phyloP scores from a whole-genome alignment of 2,113 vertebrate species.

The Podarcis muralis region DNA sequence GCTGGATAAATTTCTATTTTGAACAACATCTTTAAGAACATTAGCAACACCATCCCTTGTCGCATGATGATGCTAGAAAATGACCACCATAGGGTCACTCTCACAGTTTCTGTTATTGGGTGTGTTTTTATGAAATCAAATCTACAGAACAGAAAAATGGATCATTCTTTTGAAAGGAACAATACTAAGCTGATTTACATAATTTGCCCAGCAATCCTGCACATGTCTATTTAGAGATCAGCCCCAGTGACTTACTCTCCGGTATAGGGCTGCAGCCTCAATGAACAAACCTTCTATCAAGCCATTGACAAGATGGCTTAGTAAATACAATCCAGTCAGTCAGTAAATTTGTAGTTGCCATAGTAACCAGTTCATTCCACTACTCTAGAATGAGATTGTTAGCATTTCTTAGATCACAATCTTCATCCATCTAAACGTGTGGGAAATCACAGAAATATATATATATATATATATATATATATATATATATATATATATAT shows the following conservation, averaged over 20 bases:
- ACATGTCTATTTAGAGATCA: too few species aligned
- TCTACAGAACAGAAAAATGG: not conserved
- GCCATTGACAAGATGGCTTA: not conserved
- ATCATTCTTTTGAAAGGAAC: not conserved
- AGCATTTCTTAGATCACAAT: not conserved
- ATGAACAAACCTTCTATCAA: not conserved
- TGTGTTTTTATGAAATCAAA: not conserved
- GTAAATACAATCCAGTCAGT: not conserved
- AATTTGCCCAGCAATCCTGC: not conserved
- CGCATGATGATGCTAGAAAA: not conserved
- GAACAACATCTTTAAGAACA: not conserved
- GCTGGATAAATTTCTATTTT: not conserved
- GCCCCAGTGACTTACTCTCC: too few species aligned
- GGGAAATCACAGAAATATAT: not conserved
- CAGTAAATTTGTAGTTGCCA: not conserved
- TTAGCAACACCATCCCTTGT: not conserved
- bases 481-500: too few species aligned
- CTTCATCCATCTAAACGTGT: not conserved
- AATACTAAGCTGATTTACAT: not conserved
- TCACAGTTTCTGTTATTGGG: not conserved
- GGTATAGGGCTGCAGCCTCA: too few species aligned
- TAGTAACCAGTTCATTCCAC: conserved; percentile 6
- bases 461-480: too few species aligned
- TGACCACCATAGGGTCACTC: not conserved
- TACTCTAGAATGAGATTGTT: not conserved